Evolutionary conservation across 2,113 vertebrate genomes (phyloP), one percentile per base, ranked within the genome.

Genomic region (Myanophis thanlyinensis): DNA sequence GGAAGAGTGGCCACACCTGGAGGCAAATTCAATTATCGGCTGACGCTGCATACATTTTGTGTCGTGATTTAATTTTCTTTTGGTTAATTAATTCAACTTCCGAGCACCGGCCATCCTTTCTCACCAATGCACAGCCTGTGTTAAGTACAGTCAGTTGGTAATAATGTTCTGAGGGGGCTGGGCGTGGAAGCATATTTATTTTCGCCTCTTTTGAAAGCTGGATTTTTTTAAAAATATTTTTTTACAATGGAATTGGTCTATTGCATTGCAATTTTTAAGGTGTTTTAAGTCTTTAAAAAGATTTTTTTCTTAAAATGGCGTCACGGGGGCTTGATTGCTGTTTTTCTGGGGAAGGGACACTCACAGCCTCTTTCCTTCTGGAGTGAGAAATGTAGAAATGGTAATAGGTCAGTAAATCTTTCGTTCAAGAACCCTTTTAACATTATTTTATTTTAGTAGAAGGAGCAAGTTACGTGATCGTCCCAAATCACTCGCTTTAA

Each of bases 1-100:
- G 25, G 59, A 53, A 89, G 73, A 49, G 53, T 35, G 73, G 88
- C 88, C 88, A 92, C 88, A 92, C 52, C 92, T 89, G 67, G 88
- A 92, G 92, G 92, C 88, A 30, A 59, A 89, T 54, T 89, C 88
- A 92, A 85, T 92, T 92, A 92, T 86, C 49, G 80, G 92, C 11
- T 47, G 22, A 59, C 13, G 27, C 73, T 8, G 53, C 52, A 62
- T 44, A 92, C n/a, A 89, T 49, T 92, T 89, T 20, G 30, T 10
- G 1, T 4, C 46, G 11, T 92, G 89, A 89, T 92, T 59, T 89
- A 62, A 84, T 49, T 89, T 85, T 27, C 73, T 85, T 92, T 89
- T 89, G 56, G 44, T 85, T 89, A 92, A 89, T 92, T 92, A 89
- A 89, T 92, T 85, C 52, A 89, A 40, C 51, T 73, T 8, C 47